These are phyloP conservation scores for Gonioctena quinquepunctata DNA, from an alignment of 1,140 invertebrate genomes.

Conservation along the genomic window DNA sequence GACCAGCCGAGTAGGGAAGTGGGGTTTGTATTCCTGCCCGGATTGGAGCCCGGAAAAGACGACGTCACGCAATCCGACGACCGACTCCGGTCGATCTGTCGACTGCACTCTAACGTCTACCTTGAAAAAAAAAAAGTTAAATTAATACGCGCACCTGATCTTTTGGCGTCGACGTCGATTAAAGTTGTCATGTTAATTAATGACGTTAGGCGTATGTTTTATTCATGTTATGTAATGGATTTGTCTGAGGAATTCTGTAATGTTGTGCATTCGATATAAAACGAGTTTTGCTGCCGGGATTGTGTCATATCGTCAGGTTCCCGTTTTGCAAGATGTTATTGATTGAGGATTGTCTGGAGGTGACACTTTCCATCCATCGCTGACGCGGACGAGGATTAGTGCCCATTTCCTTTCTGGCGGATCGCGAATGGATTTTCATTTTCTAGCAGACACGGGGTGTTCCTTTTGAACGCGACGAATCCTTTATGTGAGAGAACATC, in stretches of 20 bases:
- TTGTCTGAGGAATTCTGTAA: background rate
- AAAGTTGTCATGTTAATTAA: background rate
- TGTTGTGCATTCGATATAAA: background rate
- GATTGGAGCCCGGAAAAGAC: slow-evolving; percentile 10
- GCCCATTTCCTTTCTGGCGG: background rate
- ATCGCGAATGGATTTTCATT: background rate
- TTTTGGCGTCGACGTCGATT: background rate
- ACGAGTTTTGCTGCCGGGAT: background rate
- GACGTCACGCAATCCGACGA: background rate
- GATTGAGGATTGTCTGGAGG: background rate
- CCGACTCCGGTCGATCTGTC: background rate
- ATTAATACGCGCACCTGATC: background rate
- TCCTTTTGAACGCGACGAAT: too few species aligned
- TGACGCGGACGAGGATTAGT: background rate
- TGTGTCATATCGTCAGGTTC: background rate
- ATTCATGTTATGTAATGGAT: background rate
- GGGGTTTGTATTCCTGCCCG: background rate
- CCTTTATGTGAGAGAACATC: too few species aligned
- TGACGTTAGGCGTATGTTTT: background rate
- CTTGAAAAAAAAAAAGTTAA: background rate
- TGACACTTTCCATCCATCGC: background rate
- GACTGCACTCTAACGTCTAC: background rate
- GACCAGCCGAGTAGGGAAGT: slow-evolving; percentile 10
- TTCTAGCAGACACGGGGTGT: too few species aligned
- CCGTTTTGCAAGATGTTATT: background rate